Evolutionary conservation across 2,888 invertebrate species (phyloP).

Genomic region (Portevinia maculata): DNA sequence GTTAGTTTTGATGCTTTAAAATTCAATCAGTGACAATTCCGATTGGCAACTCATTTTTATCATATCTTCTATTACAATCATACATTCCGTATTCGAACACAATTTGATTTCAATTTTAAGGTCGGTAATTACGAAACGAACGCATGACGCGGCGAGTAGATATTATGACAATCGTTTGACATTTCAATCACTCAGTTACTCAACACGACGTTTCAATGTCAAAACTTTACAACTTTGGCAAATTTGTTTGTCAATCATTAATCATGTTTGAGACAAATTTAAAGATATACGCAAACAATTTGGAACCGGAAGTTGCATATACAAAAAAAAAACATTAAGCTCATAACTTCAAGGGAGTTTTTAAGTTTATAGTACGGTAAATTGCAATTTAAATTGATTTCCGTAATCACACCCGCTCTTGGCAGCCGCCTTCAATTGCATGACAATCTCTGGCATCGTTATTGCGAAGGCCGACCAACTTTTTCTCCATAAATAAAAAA

Average conservation of each 20-base stretch:
- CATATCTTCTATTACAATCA: too few species aligned
- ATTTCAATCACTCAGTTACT: background rate
- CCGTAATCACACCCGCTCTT: slow-evolving; percentile 34
- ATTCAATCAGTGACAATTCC: too few species aligned
- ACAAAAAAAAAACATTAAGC: background rate
- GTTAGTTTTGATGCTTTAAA: too few species aligned
- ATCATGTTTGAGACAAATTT: slow-evolving; percentile 32
- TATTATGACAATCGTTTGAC: background rate
- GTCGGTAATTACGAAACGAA: background rate
- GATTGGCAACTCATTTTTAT: too few species aligned
- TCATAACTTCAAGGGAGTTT: slow-evolving; percentile 29
- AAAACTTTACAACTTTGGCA: slow-evolving; percentile 25
- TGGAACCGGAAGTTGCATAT: slow-evolving; percentile 17
- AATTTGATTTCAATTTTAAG: background rate
- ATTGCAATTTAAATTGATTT: slow-evolving; percentile 50
- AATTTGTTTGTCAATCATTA: slow-evolving; percentile 6
- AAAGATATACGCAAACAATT: background rate
- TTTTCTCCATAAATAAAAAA: slow-evolving; percentile 10
- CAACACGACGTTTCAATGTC: background rate
- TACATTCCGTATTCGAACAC: background rate
- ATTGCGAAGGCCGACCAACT: slow-evolving; percentile 20
- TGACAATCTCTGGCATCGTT: slow-evolving; percentile 22
- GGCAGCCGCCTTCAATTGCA: slow-evolving; percentile 36
- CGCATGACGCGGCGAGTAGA: too few species aligned
- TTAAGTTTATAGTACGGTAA: slow-evolving; percentile 13